These are phyloP conservation scores for Tolypeutes matacus DNA, from an alignment of 2,797 vertebrate genomes.

Conservation along the genomic window DNA sequence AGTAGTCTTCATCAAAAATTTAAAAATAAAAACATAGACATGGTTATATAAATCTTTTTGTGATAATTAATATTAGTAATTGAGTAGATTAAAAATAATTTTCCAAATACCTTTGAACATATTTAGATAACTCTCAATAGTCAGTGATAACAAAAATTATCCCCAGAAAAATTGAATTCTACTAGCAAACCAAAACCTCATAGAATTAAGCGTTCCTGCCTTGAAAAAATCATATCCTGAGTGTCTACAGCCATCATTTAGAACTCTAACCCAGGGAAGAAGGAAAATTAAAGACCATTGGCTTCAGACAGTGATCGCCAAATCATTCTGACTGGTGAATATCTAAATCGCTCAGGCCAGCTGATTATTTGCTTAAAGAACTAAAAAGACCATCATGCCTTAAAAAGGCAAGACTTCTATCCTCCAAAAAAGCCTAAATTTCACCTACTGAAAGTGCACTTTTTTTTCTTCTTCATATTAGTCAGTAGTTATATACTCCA, in stretches of 20 bases:
- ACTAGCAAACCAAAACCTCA: neutral
- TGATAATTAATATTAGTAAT: neutral
- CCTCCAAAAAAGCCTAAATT: neutral
- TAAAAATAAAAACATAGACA: neutral
- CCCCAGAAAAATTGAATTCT: neutral
- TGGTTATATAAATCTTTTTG: neutral
- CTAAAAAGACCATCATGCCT: neutral
- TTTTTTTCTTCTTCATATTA: neutral
- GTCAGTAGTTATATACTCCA: neutral
- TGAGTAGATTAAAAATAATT: neutral
- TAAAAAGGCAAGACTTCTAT: neutral
- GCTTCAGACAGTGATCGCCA: neutral
- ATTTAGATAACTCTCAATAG: conserved; percentile 6
- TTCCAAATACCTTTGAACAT: neutral
- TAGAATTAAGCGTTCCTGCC: neutral
- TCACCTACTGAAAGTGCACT: neutral
- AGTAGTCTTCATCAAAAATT: neutral
- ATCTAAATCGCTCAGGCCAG: neutral
- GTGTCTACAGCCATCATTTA: neutral
- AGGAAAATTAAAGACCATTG: neutral
- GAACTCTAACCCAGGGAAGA: neutral
- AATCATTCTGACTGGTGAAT: neutral
- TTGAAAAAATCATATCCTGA: neutral
- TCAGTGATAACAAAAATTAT: neutral
- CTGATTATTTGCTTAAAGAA: conserved; percentile 13